Evolutionary conservation across 1,140 invertebrate genomes (phyloP).

Genomic region (honey bee (Apis mellifera)): Amel_HAv3.1 CM009936.2:9637501-9638000

Average conservation of each 20-base stretch:
- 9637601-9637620: slow-evolving; percentile 31
- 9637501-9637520: too few relatives aligned
- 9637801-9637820: slow-evolving; percentile 32
- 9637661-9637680: slow-evolving; percentile 34
- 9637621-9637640: slow-evolving; percentile 51
- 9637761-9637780: slow-evolving; percentile 49
- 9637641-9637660: slow-evolving; percentile 19
- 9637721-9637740: background rate
- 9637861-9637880: too few relatives aligned
- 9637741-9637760: too few relatives aligned
- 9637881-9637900: slow-evolving; percentile 23
- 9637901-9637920: slow-evolving; percentile 47
- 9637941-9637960: slow-evolving; percentile 52
- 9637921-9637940: slow-evolving; percentile 46
- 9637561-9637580: slow-evolving; percentile 11
- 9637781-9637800: slow-evolving; percentile 39
- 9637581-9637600: slow-evolving; percentile 19
- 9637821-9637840: slow-evolving; percentile 50
- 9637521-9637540: too few relatives aligned
- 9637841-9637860: slow-evolving; percentile 11
- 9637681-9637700: slow-evolving; percentile 55
- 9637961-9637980: slow-evolving; percentile 40
- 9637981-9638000: background rate
- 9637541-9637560: slow-evolving; percentile 8
- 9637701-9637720: slow-evolving; percentile 39